A percentile compares a stretch with the other conserved stretches of the same genome.
Conservation (phyloP, 1,140 invertebrate genomes). For the Delia radicum region DNA sequence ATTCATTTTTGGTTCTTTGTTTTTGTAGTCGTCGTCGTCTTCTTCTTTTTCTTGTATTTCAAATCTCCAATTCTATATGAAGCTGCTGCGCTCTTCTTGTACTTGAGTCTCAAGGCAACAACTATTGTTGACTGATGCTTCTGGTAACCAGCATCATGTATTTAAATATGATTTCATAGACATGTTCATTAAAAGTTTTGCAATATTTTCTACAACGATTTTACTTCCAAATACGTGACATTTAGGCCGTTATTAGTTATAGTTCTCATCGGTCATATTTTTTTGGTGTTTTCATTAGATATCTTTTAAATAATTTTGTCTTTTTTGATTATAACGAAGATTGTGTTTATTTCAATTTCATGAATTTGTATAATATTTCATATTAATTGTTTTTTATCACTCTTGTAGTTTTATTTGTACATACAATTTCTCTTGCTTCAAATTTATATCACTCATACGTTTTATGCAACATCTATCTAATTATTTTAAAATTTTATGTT, state of each 20-base stretch:
- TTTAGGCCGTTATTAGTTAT: slow-evolving; percentile 31
- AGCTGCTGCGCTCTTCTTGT: slow-evolving; percentile 30
- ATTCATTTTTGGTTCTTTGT: slow-evolving; percentile 45
- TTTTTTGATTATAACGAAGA: slow-evolving; percentile 15
- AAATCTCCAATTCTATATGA: slow-evolving; percentile 33
- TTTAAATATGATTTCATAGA: slow-evolving; percentile 50
- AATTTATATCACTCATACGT: too few relatives aligned
- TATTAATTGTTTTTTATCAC: neutral
- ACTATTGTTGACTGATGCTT: slow-evolving; percentile 47
- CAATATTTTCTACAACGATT: neutral
- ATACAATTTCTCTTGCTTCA: neutral
- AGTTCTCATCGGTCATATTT: neutral
- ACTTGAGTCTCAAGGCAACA: slow-evolving; percentile 38
- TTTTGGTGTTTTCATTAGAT: neutral
- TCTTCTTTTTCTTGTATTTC: slow-evolving; percentile 27
- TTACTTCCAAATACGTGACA: slow-evolving; percentile 42
- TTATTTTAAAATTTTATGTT: too few relatives aligned
- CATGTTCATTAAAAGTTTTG: neutral
- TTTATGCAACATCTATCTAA: too few relatives aligned
- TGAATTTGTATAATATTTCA: neutral
- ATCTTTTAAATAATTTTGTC: neutral
- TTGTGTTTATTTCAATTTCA: slow-evolving; percentile 1
- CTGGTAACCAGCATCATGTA: slow-evolving; percentile 37
- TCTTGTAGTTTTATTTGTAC: neutral
- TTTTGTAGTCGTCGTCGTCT: too few relatives aligned